Conservation (phyloP, 2,797 vertebrate genomes). For the Sciaenops ocellatus region DNA sequence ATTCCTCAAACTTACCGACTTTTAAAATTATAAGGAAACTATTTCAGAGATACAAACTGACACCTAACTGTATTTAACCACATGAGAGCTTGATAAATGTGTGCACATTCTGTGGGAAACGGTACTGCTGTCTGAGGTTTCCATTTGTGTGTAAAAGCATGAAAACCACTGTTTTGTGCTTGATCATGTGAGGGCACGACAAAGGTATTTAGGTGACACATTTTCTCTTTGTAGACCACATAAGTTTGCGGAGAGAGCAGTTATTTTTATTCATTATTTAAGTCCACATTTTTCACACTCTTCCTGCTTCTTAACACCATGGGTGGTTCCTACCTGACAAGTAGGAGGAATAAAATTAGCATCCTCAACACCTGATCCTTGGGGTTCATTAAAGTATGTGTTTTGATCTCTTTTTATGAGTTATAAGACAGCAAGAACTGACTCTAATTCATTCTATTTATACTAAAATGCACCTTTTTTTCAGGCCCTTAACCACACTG, state of each 20-base stretch:
- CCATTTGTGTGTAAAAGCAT: not conserved
- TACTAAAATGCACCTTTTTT: not conserved
- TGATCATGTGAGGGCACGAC: conserved; percentile 23
- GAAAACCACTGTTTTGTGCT: not conserved
- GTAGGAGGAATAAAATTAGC: conserved; percentile 8
- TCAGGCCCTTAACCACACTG: not conserved
- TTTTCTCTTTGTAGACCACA: conserved; percentile 56
- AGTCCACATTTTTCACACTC: conserved; percentile 3
- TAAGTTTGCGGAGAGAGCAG: conserved; percentile 41
- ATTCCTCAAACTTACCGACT: not conserved
- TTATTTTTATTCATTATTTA: conserved; percentile 21
- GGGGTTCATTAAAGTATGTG: not conserved
- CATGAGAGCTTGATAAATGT: not conserved
- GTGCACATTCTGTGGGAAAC: not conserved
- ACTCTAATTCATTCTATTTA: not conserved
- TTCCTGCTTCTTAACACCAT: conserved; percentile 2
- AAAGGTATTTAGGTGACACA: conserved; percentile 47
- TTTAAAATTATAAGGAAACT: not conserved
- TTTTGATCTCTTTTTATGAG: not conserved
- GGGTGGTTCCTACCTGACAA: conserved; percentile 7
- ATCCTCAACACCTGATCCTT: not conserved
- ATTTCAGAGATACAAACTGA: too few species aligned
- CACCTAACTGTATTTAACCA: not conserved
- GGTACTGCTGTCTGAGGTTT: not conserved
- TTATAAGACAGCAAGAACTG: not conserved